A percentile compares a stretch with the other conserved stretches of the same genome.
phyloP scores from a whole-genome alignment of 1,140 invertebrate species.

The Zaprionus capensis region DNA sequence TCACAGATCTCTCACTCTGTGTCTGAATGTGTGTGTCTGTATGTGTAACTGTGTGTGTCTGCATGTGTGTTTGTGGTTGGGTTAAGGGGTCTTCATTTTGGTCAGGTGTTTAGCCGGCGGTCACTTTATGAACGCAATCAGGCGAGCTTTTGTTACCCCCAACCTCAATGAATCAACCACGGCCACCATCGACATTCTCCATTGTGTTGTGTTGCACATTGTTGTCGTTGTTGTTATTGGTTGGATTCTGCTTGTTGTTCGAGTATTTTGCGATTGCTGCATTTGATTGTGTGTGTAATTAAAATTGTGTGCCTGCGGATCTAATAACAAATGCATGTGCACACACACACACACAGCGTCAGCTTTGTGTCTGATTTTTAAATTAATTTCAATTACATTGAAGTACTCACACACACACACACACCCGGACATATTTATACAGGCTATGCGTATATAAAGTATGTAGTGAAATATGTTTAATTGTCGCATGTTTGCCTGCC shows the following conservation, averaged over 20 bases:
- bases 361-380: conserved; percentile 7
- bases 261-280: conserved; percentile 32
- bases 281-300: conserved; percentile 64
- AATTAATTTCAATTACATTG: conserved; percentile 39
- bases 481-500: conserved; percentile 2
- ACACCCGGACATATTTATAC: neutral
- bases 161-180: conserved; percentile 2
- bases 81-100: conserved; percentile 48
- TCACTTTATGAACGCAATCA: conserved; percentile 61
- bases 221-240: conserved; percentile 33
- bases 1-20: neutral
- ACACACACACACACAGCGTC: conserved; percentile 13
- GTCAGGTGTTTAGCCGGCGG: conserved; percentile 68
- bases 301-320: conserved; percentile 61
- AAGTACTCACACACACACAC: conserved; percentile 2
- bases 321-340: conserved; percentile 58
- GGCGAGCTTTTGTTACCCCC: conserved; percentile 60
- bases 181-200: conserved; percentile 32
- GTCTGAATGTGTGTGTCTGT: neutral
- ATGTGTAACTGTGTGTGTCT: neutral
- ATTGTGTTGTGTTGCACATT: conserved; percentile 49
- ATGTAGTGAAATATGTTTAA: neutral
- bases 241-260: conserved; percentile 22
- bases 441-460: neutral
- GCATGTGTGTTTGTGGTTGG: neutral